Conservation (phyloP, 2,113 vertebrate genomes). For the Gobiocypris rarus region DNA sequence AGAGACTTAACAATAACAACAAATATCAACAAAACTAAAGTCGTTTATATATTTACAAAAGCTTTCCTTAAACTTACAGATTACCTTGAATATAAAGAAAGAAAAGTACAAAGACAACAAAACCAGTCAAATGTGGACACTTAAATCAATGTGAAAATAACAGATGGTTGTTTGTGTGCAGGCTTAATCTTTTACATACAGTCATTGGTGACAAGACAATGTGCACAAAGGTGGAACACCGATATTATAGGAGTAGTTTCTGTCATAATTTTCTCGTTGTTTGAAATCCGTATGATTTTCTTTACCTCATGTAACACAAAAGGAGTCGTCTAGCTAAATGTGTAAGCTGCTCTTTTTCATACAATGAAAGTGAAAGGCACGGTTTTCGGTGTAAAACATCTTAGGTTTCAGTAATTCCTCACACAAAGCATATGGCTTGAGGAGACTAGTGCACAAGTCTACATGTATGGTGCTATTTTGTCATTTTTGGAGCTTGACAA, state of each 20-base stretch:
- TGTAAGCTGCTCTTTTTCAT: background rate
- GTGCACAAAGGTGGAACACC: slow-evolving; percentile 16
- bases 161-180: slow-evolving; percentile 27
- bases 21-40: slow-evolving; percentile 45
- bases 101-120: slow-evolving; percentile 4
- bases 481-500: background rate
- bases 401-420: background rate
- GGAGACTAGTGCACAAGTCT: background rate
- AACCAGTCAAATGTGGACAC: background rate
- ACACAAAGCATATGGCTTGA: background rate
- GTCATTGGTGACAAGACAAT: slow-evolving; percentile 36
- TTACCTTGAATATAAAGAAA: background rate
- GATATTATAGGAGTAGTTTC: background rate
- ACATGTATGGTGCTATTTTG: background rate
- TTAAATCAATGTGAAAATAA: background rate
- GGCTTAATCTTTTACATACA: slow-evolving; percentile 43
- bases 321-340: background rate
- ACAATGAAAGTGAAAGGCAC: background rate
- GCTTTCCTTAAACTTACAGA: background rate
- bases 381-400: background rate
- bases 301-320: background rate
- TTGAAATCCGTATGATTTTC: background rate
- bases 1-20: slow-evolving; percentile 26
- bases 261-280: background rate
- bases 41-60: slow-evolving; percentile 50